Evolutionary conservation across 2,888 invertebrate genomes (phyloP).

Genomic region (Dicranocentrus wangi): DNA sequence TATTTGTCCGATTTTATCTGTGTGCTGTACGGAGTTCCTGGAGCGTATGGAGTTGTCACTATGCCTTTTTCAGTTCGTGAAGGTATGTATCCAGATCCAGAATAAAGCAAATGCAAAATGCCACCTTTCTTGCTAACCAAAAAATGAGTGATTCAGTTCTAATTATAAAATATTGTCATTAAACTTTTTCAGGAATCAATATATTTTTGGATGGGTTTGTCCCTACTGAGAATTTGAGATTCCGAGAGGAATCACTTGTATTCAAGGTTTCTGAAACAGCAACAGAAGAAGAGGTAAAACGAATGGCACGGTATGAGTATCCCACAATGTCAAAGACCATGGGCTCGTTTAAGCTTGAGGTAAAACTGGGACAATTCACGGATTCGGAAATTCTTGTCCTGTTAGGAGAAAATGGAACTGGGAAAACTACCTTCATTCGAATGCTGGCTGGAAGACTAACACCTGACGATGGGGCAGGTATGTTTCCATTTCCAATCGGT

Average conservation of each 20-base stretch:
- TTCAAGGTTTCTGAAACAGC: conserved; percentile 99
- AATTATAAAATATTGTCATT: not conserved
- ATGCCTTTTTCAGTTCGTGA: conserved; percentile 99
- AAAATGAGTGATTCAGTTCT: conserved; percentile 70
- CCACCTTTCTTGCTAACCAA: too few relatives aligned
- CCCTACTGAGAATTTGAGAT: conserved; percentile 98
- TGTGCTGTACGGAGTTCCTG: conserved; percentile 97
- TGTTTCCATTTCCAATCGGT: conserved; percentile 57
- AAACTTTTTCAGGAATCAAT: conserved; percentile 84
- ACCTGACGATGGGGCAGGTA: conserved; percentile 87
- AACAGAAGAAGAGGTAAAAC: conserved; percentile 96
- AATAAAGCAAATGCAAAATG: too few relatives aligned
- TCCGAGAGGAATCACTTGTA: conserved; percentile 95
- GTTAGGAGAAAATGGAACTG: conserved; percentile 97
- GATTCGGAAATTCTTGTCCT: conserved; percentile 99
- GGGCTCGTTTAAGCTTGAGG: conserved; percentile 85
- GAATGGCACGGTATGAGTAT: conserved; percentile 97
- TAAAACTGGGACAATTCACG: conserved; percentile 94
- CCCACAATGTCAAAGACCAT: conserved; percentile 89
- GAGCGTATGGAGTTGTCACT: conserved; percentile 99
- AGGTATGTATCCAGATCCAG: too few relatives aligned
- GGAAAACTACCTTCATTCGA: conserved; percentile 98
- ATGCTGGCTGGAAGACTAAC: conserved; percentile 97
- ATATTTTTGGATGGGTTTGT: conserved; percentile 99
- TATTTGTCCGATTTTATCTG: conserved; percentile 99